Evolutionary conservation across 2,888 invertebrate species (phyloP).

Genomic region (Caenorhabditis angaria): DNA sequence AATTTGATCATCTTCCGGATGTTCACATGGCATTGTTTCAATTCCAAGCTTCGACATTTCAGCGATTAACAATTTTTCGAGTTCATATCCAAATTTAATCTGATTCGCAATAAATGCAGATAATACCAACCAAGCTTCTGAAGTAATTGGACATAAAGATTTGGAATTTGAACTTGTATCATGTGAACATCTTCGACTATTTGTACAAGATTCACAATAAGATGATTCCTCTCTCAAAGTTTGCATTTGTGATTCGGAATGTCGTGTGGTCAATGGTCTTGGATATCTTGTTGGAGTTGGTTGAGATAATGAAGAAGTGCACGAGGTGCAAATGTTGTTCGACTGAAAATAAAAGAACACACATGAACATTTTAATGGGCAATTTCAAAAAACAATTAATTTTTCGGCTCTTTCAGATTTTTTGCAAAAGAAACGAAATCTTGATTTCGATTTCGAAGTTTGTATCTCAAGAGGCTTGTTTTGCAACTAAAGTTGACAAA

Average conservation of each 20-base stretch:
- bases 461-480: not conserved
- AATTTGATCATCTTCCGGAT: slow-evolving; percentile 11
- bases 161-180: slow-evolving; percentile 19
- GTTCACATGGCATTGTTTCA: slow-evolving; percentile 50
- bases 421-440: not conserved
- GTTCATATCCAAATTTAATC: slow-evolving; percentile 55
- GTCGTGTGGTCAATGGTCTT: slow-evolving; percentile 29
- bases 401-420: not conserved
- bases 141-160: slow-evolving; percentile 50
- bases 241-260: slow-evolving; percentile 41
- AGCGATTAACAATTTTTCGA: slow-evolving; percentile 46
- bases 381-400: not conserved
- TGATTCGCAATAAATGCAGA: slow-evolving; percentile 57
- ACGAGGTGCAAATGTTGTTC: slow-evolving; percentile 40
- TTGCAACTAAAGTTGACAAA: not conserved
- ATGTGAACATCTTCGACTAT: slow-evolving; percentile 41
- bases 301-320: slow-evolving; percentile 30
- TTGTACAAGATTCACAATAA: slow-evolving; percentile 34
- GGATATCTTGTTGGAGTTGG: slow-evolving; percentile 21
- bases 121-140: slow-evolving; percentile 53
- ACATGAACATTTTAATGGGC: slow-evolving; percentile 5
- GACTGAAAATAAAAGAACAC: slow-evolving; percentile 14
- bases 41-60: slow-evolving; percentile 57
- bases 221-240: slow-evolving; percentile 42
- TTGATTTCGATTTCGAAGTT: not conserved